A percentile compares a stretch with the other conserved stretches of the same genome.
phyloP scores from a whole-genome alignment of 1,140 invertebrate genomes.

The Meloidogyne chitwoodi region DNA sequence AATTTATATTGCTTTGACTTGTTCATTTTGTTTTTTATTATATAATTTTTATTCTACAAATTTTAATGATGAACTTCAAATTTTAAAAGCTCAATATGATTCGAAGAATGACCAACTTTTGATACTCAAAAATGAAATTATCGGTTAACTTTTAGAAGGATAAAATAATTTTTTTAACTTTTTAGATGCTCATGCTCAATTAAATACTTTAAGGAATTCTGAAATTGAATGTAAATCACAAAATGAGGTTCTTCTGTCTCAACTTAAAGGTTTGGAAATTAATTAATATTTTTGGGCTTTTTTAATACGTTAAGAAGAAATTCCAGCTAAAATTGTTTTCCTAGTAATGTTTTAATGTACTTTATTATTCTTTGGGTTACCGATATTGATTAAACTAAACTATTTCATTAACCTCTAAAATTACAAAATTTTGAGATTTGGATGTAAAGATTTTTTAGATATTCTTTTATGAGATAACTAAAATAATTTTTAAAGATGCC shows the following conservation, averaged over 20 bases:
- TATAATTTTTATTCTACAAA: not conserved
- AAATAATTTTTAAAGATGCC: not conserved
- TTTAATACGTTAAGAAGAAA: not conserved
- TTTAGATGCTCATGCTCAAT: slow-evolving; percentile 3
- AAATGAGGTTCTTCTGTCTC: not conserved
- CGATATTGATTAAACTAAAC: too few species aligned
- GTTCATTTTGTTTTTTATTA: not conserved
- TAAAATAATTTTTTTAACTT: not conserved
- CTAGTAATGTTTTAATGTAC: too few species aligned
- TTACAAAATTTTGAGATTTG: too few species aligned
- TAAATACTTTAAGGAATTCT: slow-evolving; percentile 5
- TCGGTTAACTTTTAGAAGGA: not conserved
- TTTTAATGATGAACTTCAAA: not conserved
- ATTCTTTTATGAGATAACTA: too few species aligned
- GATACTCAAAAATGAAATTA: not conserved
- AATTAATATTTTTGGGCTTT: not conserved
- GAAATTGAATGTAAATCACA: slow-evolving; percentile 14
- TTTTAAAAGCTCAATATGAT: not conserved
- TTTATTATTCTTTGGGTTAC: too few species aligned
- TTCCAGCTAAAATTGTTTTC: too few species aligned
- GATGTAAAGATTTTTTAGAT: too few species aligned
- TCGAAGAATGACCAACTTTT: not conserved
- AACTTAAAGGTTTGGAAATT: not conserved
- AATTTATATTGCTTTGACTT: not conserved
- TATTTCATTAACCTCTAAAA: too few species aligned